Conservation (phyloP, 2,113 vertebrate species). For the Thinocorus orbignyianus region DNA sequence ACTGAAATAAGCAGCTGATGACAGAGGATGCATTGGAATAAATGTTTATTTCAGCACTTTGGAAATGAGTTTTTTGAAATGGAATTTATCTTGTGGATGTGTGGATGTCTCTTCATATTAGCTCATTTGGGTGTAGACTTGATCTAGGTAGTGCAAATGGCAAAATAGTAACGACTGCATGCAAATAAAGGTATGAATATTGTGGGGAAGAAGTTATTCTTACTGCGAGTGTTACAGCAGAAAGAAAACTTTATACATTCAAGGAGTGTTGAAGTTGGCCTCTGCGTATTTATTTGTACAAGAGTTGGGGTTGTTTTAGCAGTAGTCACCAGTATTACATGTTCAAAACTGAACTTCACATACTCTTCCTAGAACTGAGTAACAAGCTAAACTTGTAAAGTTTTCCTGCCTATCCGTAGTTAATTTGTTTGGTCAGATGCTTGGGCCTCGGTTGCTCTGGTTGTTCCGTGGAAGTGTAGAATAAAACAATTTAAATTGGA, state of each 20-base stretch:
- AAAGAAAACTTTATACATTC: neutral
- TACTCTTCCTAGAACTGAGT: neutral
- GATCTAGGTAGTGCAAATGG: neutral
- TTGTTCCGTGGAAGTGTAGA: neutral
- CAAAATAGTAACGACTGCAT: neutral
- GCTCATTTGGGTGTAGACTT: neutral
- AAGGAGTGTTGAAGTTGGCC: neutral
- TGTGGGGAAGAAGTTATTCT: neutral
- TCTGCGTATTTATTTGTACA: neutral
- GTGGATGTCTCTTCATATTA: neutral
- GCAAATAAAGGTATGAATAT: neutral
- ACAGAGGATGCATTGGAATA: neutral
- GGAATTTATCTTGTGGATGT: conserved; percentile 30
- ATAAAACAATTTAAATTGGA: neutral
- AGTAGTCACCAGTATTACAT: neutral
- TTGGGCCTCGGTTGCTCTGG: neutral
- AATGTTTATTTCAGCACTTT: conserved; percentile 34
- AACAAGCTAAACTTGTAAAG: neutral
- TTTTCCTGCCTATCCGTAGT: neutral
- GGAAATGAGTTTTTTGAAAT: conserved; percentile 57
- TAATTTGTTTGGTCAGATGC: neutral
- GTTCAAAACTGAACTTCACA: neutral
- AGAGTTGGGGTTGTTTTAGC: neutral
- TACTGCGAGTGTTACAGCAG: neutral
- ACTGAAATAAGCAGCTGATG: conserved; percentile 21